Conservation (phyloP, 1,140 invertebrate genomes). For the Aphelenchoides besseyi region DNA sequence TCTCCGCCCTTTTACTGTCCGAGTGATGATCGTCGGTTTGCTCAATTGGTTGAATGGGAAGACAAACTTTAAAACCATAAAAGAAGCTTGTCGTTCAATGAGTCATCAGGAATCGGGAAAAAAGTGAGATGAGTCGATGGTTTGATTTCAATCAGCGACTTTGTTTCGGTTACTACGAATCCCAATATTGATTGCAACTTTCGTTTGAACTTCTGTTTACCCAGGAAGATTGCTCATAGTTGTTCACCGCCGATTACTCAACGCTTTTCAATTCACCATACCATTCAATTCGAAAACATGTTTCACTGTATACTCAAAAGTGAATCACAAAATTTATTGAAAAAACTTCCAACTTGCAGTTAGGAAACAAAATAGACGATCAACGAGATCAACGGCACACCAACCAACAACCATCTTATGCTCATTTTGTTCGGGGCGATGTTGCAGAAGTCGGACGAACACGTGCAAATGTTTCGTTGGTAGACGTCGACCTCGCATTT, state of each 20-base stretch:
- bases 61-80: too few species aligned
- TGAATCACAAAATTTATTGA: not conserved
- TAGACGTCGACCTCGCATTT: not conserved
- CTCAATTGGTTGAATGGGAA: too few species aligned
- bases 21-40: too few species aligned
- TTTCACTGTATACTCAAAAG: not conserved
- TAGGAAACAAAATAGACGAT: not conserved
- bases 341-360: not conserved
- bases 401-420: not conserved
- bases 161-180: not conserved
- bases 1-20: too few species aligned
- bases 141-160: not conserved
- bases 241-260: not conserved
- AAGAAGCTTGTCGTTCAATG: too few species aligned
- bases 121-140: not conserved
- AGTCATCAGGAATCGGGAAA: too few species aligned
- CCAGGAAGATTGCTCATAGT: not conserved
- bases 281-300: not conserved
- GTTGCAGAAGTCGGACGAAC: not conserved
- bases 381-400: not conserved
- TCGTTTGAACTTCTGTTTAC: not conserved
- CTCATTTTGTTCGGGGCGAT: not conserved
- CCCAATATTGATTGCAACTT: not conserved
- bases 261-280: not conserved
- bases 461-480: slow-evolving; percentile 13